phyloP scores from a whole-genome alignment of 2,888 invertebrate genomes.

The Andrena camellia region DNA sequence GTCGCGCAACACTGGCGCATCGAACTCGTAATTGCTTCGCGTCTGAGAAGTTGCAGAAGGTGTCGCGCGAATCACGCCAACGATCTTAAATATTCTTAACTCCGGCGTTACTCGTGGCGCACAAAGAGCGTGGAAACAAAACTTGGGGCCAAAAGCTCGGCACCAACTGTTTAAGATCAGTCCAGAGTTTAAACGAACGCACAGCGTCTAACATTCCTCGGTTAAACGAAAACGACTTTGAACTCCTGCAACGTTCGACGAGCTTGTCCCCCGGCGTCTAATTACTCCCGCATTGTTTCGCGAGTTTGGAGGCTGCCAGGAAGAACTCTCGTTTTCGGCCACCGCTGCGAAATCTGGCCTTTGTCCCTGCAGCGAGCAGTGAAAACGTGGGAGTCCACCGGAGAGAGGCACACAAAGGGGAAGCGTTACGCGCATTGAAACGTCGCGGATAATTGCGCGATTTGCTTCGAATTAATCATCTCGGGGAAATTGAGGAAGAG shows the following conservation, averaged over 20 bases:
- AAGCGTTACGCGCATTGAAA: conserved; percentile 67
- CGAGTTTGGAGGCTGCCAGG: conserved; percentile 3
- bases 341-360: conserved; percentile 54
- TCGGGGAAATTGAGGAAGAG: conserved; percentile 14
- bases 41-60: conserved; percentile 24
- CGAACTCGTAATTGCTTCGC: conserved; percentile 26
- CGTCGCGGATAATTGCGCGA: conserved; percentile 46
- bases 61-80: conserved; percentile 23
- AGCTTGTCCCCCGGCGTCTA: not conserved
- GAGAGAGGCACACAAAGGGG: conserved; percentile 63
- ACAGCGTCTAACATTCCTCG: not conserved
- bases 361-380: conserved; percentile 65
- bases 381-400: conserved; percentile 78
- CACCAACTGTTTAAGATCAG: conserved; percentile 13
- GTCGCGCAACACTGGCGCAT: not conserved
- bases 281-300: conserved; percentile 48
- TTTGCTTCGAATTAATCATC: conserved; percentile 52
- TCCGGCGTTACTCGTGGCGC: not conserved
- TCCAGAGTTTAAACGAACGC: conserved; percentile 45
- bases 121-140: not conserved
- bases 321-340: conserved; percentile 74
- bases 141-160: conserved; percentile 6
- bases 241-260: conserved; percentile 3
- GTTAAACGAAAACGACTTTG: not conserved
- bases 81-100: conserved; percentile 13